Evolutionary conservation across 2,888 invertebrate species (phyloP), one percentile per base, ranked within the genome.

Genomic region (Cantharis rufa): DNA sequence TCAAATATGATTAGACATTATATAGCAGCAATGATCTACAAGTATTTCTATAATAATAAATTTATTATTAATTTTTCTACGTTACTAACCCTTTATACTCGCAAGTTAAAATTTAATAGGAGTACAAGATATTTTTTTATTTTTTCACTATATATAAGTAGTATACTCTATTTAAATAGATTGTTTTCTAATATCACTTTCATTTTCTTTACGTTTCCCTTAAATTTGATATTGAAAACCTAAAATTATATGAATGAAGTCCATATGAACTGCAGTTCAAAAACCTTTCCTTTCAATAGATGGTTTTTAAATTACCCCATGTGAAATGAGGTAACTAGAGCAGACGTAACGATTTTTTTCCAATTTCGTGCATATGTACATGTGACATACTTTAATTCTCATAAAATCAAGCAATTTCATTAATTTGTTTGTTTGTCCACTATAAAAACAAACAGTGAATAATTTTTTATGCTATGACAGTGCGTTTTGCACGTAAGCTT

Each of bases 311-410:
- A 48, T 48, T n/a, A 48, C n/a, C 48, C 48, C 2, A 48, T 7
- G n/a, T 48, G 81, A 82, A 69, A 69, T 69, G 48, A 15, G 48
- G 69, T 69, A 69, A 69, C 69, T 69, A 16, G 69, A 48, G 48
- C 69, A 32, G 32, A 48, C 69, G n/a, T 69, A 69, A 69, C 48
- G 69, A 18, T 32, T 69, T 69, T 69, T 27, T 18, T 27, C 3
- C 48, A 69, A 16, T 16, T 32, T 48, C 15, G 9, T 16, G 10
- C n/a, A 48, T n/a, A n/a, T n/a, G n/a, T n/a, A n/a, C 48, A 48
- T 48, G 48, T 48, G 48, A 48, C 48, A 48, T n/a, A 48, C 48
- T 48, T 48, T 48, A 48, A n/a, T n/a, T 28, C n/a, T n/a, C n/a
- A 48, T 48, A 48, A 48, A 48, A 48, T 48, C n/a, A 1, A 48